These are phyloP conservation scores for Drosophila lini DNA, from an alignment of 1,140 invertebrate species.

Conservation along the genomic window DNA sequence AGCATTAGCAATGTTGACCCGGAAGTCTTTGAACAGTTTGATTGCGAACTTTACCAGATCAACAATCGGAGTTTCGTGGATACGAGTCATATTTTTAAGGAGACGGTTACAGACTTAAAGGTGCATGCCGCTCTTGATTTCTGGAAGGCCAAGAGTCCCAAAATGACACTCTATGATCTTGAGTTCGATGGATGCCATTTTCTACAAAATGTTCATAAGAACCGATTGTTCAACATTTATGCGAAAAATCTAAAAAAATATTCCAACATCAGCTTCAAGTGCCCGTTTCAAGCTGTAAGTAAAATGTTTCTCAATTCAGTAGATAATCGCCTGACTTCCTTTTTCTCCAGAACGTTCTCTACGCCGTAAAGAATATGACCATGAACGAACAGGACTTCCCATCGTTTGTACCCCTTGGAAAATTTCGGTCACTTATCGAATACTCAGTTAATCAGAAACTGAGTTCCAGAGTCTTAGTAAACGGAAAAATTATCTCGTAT, in stretches of 20 bases:
- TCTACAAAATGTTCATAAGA: conserved; percentile 24
- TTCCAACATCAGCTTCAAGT: conserved; percentile 18
- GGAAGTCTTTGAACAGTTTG: conserved; percentile 38
- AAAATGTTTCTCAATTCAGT: not conserved
- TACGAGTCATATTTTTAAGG: conserved; percentile 21
- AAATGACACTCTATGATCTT: conserved; percentile 28
- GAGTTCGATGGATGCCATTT: conserved; percentile 39
- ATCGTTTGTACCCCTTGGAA: conserved; percentile 34
- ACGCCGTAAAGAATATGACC: conserved; percentile 37
- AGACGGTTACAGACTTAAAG: conserved; percentile 11
- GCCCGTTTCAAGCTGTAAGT: conserved; percentile 56
- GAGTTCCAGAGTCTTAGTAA: conserved; percentile 5
- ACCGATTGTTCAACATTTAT: conserved; percentile 37
- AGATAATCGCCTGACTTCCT: too few relatives aligned
- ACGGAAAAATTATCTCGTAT: conserved; percentile 8
- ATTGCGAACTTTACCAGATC: conserved; percentile 14
- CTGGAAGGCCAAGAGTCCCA: conserved; percentile 32
- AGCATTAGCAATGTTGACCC: conserved; percentile 17
- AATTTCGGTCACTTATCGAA: conserved; percentile 23
- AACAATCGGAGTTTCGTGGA: conserved; percentile 53
- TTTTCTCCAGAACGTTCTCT: conserved; percentile 25
- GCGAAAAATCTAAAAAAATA: conserved; percentile 31
- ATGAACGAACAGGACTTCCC: conserved; percentile 49
- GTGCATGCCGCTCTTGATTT: conserved; percentile 37
- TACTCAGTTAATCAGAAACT: conserved; percentile 20